phyloP scores from a whole-genome alignment of 2,797 vertebrate genomes.

The Sparus aurata region DNA sequence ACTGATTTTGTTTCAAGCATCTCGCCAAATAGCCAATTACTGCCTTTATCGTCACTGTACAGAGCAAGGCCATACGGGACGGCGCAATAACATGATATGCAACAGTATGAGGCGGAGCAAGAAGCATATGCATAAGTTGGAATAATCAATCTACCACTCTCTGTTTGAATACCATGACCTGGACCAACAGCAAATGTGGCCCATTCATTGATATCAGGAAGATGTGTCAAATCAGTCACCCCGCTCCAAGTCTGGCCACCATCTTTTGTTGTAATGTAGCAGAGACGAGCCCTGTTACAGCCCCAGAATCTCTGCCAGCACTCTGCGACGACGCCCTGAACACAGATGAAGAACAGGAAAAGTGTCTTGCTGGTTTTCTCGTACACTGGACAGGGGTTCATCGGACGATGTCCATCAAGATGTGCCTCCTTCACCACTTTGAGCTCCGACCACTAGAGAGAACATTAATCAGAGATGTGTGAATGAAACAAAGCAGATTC shows the following conservation, averaged over 20 bases:
- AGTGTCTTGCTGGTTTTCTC: slow-evolving; percentile 17
- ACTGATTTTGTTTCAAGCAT: slow-evolving; percentile 76
- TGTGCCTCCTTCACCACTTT: neutral
- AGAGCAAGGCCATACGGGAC: slow-evolving; percentile 73
- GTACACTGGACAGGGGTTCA: slow-evolving; percentile 39
- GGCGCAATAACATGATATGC: too few species aligned
- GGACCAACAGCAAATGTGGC: slow-evolving; percentile 88
- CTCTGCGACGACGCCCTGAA: slow-evolving; percentile 58
- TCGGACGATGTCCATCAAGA: neutral
- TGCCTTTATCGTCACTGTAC: slow-evolving; percentile 83
- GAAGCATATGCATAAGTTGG: slow-evolving; percentile 72
- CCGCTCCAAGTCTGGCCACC: slow-evolving; percentile 60
- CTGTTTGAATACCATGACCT: slow-evolving; percentile 85
- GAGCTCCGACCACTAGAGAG: slow-evolving; percentile 16
- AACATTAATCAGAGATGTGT: neutral
- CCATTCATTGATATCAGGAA: slow-evolving; percentile 67
- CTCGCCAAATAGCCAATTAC: slow-evolving; percentile 73
- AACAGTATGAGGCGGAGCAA: rapidly evolving
- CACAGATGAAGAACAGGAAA: slow-evolving; percentile 48
- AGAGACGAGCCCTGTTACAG: slow-evolving; percentile 80
- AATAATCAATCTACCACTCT: slow-evolving; percentile 79
- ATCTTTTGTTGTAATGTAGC: slow-evolving; percentile 76
- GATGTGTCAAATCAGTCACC: slow-evolving; percentile 80
- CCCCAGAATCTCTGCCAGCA: slow-evolving; percentile 60
- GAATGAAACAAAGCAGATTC: neutral